These are phyloP conservation scores for Brachyrhaphis roseni DNA, from an alignment of 2,797 vertebrate genomes.

Conservation along the genomic window DNA sequence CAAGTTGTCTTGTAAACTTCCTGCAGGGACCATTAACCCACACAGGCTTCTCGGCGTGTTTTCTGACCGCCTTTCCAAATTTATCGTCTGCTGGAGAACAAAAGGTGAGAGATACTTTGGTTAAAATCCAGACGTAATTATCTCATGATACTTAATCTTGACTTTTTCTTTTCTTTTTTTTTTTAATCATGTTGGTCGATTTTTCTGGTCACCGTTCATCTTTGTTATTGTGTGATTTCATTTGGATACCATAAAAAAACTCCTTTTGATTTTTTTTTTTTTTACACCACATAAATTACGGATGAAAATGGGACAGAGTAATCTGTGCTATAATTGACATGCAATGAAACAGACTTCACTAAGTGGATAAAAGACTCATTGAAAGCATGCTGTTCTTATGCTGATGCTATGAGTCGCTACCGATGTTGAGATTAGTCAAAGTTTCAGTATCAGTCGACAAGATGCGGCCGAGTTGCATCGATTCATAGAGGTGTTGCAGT, in stretches of 20 bases:
- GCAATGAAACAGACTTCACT: not conserved
- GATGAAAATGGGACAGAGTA: not conserved
- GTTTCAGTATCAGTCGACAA: not conserved
- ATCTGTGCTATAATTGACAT: not conserved
- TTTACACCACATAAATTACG: not conserved
- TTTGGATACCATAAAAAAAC: not conserved
- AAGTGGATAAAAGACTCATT: not conserved
- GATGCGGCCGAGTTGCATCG: not conserved
- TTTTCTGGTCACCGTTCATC: not conserved
- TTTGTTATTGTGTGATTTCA: not conserved
- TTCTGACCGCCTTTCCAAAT: constrained; percentile 5
- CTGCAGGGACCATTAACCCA: not conserved
- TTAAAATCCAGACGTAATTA: not conserved
- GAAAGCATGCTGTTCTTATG: not conserved
- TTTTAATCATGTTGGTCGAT: not conserved
- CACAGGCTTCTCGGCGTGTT: not conserved
- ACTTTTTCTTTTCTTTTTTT: too few species aligned
- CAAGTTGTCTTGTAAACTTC: not conserved
- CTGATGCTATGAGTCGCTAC: not conserved
- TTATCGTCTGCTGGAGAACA: constrained; percentile 36
- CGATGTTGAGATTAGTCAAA: not conserved
- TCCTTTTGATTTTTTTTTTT: too few species aligned
- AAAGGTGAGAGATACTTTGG: constrained; percentile 53
- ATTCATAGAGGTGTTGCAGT: not conserved
- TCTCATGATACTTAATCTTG: not conserved